Evolutionary conservation across 2,888 invertebrate genomes (phyloP).

Genomic region (Platypus cylindrus): DNA sequence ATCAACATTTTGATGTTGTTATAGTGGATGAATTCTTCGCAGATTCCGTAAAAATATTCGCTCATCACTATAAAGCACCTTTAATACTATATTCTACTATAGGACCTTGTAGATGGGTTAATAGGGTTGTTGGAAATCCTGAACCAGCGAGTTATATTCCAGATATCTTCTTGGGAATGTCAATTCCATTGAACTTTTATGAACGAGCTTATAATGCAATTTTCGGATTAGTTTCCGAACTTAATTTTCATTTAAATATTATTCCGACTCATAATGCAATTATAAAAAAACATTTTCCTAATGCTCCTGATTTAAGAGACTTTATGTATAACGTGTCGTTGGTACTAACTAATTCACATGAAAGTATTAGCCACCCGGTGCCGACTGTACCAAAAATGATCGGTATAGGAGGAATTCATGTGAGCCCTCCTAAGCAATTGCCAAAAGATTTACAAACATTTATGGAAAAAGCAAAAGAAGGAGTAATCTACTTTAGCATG

Average conservation of each 20-base stretch:
- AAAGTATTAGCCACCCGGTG: constrained; percentile 37
- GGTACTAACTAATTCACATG: constrained; percentile 32
- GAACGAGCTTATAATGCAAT: constrained; percentile 41
- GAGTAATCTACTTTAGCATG: constrained; percentile 46
- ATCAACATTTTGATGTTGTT: constrained; percentile 26
- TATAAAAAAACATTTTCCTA: constrained; percentile 23
- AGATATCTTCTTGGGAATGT: constrained; percentile 4
- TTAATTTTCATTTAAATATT: constrained; percentile 16
- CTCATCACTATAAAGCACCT: constrained; percentile 27
- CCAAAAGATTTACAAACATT: constrained; percentile 37
- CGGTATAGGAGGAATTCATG: constrained; percentile 45
- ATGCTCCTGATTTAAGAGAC: constrained; percentile 19
- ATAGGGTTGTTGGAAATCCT: constrained; percentile 37
- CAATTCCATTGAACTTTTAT: constrained; percentile 38
- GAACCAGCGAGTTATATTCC: constrained; percentile 40
- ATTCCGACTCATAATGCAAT: constrained; percentile 21
- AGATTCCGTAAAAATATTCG: constrained; percentile 34
- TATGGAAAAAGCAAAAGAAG: constrained; percentile 40
- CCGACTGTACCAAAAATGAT: constrained; percentile 44
- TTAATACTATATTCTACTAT: constrained; percentile 33
- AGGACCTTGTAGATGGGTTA: constrained; percentile 35
- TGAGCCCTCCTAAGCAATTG: constrained; percentile 22
- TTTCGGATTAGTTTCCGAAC: constrained; percentile 9
- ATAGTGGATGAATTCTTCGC: constrained; percentile 33
- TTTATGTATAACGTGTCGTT: constrained; percentile 23